These are phyloP conservation scores for Capitulum mitella DNA, from an alignment of 2,888 invertebrate genomes.

Conservation along the genomic window DNA sequence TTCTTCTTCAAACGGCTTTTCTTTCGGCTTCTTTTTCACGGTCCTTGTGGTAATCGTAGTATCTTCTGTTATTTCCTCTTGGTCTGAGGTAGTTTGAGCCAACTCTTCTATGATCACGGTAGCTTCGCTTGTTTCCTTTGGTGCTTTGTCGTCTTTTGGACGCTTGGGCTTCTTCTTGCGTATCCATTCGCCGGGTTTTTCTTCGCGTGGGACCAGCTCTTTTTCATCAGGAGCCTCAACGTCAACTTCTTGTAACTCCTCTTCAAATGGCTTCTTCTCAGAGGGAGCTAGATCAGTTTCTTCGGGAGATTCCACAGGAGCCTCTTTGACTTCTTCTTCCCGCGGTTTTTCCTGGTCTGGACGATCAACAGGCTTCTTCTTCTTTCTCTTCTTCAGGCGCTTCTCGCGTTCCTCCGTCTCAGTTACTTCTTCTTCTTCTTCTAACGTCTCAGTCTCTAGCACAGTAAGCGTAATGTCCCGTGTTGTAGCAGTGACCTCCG, in stretches of 20 bases:
- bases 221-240: constrained; percentile 46
- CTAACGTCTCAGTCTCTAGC: no score
- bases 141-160: not conserved
- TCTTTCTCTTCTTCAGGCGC: no score
- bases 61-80: not conserved
- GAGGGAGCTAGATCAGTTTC: no score
- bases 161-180: constrained; percentile 22
- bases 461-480: not conserved
- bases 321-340: no score
- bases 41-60: not conserved
- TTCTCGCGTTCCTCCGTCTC: no score
- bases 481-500: not conserved
- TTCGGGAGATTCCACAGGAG: no score
- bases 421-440: no score
- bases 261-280: constrained; percentile 27
- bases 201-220: constrained; percentile 38
- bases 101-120: not conserved
- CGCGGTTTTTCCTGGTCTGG: no score
- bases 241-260: constrained; percentile 38
- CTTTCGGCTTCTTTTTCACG: constrained; percentile 27
- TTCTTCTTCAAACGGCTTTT: constrained; percentile 28
- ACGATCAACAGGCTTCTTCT: constrained; percentile 30
- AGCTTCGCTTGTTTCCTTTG: not conserved
- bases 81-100: not conserved
- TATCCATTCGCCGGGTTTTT: constrained; percentile 28